A percentile compares a stretch with the other conserved stretches of the same genome.
These are phyloP conservation scores for Morpho achilles DNA, from an alignment of 2,888 invertebrate genomes.

Conservation along the genomic window DNA sequence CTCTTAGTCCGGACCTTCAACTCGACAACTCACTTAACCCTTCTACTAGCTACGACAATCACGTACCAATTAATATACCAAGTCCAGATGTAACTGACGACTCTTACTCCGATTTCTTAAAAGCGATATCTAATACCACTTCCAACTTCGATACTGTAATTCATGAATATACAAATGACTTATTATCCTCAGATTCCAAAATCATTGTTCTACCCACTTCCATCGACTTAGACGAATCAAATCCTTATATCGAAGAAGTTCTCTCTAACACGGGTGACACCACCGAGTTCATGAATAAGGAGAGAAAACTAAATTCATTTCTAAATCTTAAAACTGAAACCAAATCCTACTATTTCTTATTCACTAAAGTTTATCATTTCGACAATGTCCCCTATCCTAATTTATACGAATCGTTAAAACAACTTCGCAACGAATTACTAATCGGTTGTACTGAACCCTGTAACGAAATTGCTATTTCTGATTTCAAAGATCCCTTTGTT, in stretches of 20 bases:
- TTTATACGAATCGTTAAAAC: slow-evolving; percentile 12
- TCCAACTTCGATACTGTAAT: slow-evolving; percentile 1
- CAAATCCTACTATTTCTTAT: slow-evolving; percentile 18
- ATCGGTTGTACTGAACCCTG: too few relatives aligned
- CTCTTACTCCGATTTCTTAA: slow-evolving; percentile 1
- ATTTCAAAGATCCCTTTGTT: too few relatives aligned
- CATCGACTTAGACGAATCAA: slow-evolving; percentile 33
- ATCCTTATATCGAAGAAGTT: slow-evolving; percentile 28
- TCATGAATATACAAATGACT: slow-evolving; percentile 6
- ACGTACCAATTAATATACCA: too few relatives aligned
- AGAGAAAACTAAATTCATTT: slow-evolving; percentile 15
- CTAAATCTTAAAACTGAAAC: neutral
- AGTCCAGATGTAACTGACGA: neutral
- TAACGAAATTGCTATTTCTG: too few relatives aligned
- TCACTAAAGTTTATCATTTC: slow-evolving; percentile 21
- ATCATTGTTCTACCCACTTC: slow-evolving; percentile 19
- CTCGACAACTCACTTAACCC: neutral
- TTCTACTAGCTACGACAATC: too few relatives aligned
- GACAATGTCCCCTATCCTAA: slow-evolving; percentile 13
- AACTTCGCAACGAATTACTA: slow-evolving; percentile 6
- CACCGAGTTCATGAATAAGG: slow-evolving; percentile 6
- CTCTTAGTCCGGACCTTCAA: neutral
- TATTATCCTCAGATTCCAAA: slow-evolving; percentile 12
- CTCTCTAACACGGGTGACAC: slow-evolving; percentile 13
- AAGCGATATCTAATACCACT: neutral